A percentile compares a stretch with the other conserved stretches of the same genome.
These are phyloP conservation scores for Drosophila hydei DNA, from an alignment of 1,140 invertebrate genomes.

Conservation along the genomic window DNA sequence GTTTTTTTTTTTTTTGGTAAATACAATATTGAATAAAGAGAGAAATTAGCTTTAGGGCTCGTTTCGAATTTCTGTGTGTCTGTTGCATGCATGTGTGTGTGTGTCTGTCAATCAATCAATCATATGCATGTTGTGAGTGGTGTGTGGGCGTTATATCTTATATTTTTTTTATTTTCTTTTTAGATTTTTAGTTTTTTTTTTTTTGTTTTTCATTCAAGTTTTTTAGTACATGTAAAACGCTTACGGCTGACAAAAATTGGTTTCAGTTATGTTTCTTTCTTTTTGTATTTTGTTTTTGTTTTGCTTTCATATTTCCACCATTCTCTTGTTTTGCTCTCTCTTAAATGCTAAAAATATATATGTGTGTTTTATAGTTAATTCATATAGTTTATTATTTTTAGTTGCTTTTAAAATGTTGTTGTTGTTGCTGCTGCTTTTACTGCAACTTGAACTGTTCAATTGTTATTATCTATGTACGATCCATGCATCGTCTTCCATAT, in stretches of 20 bases:
- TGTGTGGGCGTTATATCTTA: constrained; percentile 16
- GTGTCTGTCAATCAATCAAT: background rate
- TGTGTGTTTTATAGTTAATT: constrained; percentile 18
- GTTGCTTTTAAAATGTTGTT: constrained; percentile 32
- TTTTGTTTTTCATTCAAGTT: constrained; percentile 1
- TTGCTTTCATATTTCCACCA: background rate
- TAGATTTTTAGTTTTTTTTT: constrained; percentile 11
- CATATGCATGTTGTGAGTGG: background rate
- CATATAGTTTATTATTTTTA: constrained; percentile 9
- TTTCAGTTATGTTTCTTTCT: constrained; percentile 14
- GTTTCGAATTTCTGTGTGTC: constrained; percentile 7
- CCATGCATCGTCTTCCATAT: constrained; percentile 20
- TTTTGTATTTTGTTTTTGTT: constrained; percentile 6
- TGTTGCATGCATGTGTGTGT: constrained; percentile 10
- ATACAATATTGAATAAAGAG: background rate
- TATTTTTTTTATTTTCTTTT: constrained; percentile 30
- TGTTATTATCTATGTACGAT: constrained; percentile 19
- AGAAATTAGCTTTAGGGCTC: constrained; percentile 16
- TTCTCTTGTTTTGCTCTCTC: constrained; percentile 26
- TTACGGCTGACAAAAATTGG: constrained; percentile 38
- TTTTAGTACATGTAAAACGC: constrained; percentile 34
- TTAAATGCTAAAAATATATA: constrained; percentile 46
- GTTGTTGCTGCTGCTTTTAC: too few species aligned
- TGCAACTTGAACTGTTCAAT: constrained; percentile 9
- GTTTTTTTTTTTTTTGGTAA: background rate